Evolutionary conservation across 2,113 vertebrate genomes (phyloP).

Genomic region (Siniperca chuatsi): DNA sequence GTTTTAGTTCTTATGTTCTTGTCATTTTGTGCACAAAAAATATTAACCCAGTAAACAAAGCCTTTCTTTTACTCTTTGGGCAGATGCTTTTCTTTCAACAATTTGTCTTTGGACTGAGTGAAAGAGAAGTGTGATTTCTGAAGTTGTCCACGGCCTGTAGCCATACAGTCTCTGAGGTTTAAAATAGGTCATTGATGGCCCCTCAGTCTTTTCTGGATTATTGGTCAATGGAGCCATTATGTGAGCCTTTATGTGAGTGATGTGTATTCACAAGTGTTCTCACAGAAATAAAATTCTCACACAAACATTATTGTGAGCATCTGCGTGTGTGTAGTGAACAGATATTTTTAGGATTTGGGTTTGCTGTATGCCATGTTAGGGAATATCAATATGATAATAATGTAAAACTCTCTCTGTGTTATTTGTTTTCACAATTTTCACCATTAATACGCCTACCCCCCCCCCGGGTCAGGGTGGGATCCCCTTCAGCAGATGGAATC

Average conservation of each 20-base stretch:
- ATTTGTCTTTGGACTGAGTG: not conserved
- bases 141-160: slow-evolving; percentile 18
- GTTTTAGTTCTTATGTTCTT: not conserved
- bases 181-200: slow-evolving; percentile 63
- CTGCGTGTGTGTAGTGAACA: not conserved
- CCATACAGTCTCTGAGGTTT: slow-evolving; percentile 31
- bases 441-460: slow-evolving; percentile 25
- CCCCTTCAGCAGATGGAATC: slow-evolving; percentile 65
- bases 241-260: slow-evolving; percentile 44
- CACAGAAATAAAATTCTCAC: slow-evolving; percentile 27
- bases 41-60: not conserved
- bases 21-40: not conserved
- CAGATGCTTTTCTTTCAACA: not conserved
- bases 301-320: slow-evolving; percentile 41
- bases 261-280: slow-evolving; percentile 47
- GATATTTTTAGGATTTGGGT: not conserved
- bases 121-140: slow-evolving; percentile 5
- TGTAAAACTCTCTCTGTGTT: not conserved
- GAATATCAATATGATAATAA: not conserved
- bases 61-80: not conserved
- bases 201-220: slow-evolving; percentile 52
- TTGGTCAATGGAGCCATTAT: slow-evolving; percentile 73
- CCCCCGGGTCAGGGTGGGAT: slow-evolving; percentile 61
- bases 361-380: not conserved
- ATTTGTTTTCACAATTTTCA: slow-evolving; percentile 24